Evolutionary conservation across 2,888 invertebrate species (phyloP).

Genomic region (Bimastos eiseni): DNA sequence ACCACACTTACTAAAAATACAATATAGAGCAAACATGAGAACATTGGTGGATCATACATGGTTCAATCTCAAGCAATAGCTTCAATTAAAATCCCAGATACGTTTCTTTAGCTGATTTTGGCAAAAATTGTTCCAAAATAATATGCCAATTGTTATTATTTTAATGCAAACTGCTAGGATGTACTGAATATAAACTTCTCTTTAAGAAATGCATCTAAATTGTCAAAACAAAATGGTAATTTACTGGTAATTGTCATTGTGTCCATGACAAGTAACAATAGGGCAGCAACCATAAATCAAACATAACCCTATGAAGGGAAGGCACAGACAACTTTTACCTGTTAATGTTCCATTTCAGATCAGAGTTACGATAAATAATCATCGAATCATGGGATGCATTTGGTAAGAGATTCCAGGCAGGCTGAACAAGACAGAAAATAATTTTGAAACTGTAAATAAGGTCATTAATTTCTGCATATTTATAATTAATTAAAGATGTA

Average conservation of each 20-base stretch:
- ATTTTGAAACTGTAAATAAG: neutral
- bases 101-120: neutral
- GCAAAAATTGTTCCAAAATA: neutral
- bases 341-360: neutral
- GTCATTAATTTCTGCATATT: neutral
- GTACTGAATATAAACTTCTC: neutral
- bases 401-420: neutral
- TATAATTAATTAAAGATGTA: too few relatives aligned
- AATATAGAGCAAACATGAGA: neutral
- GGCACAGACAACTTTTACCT: neutral
- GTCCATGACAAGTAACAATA: neutral
- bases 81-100: neutral
- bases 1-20: neutral
- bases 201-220: neutral
- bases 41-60: neutral
- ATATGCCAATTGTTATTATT: neutral
- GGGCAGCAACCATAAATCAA: neutral
- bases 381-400: neutral
- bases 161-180: too few relatives aligned
- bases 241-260: neutral
- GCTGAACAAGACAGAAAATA: neutral
- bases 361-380: constrained; percentile 13
- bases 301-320: too few relatives aligned
- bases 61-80: neutral
- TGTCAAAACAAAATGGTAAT: neutral